Conservation (phyloP, 1,140 invertebrate genomes). For the Diabrotica virgifera region DNA sequence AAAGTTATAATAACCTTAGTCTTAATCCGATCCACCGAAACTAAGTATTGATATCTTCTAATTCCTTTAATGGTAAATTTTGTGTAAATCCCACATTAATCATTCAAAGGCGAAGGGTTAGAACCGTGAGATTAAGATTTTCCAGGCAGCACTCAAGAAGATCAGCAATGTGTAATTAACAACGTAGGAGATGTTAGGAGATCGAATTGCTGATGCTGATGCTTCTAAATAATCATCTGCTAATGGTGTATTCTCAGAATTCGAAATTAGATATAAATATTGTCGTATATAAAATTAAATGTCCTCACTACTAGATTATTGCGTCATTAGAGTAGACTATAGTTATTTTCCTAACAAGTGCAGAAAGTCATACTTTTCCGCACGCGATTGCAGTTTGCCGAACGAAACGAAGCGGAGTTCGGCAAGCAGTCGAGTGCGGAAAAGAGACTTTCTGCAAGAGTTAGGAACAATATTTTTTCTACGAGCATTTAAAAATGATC, state of each 20-base stretch:
- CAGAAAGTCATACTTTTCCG: no score
- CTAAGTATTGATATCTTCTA: slow-evolving; percentile 10
- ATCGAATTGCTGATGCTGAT: slow-evolving; percentile 7
- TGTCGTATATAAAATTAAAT: no score
- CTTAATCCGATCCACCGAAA: background rate
- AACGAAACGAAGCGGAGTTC: no score
- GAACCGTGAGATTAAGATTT: slow-evolving; percentile 21
- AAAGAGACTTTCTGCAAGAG: no score
- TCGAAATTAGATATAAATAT: background rate
- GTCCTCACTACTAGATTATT: no score
- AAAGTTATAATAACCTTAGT: slow-evolving; percentile 3
- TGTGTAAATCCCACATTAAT: slow-evolving; percentile 21
- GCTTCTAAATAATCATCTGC: slow-evolving; percentile 22
- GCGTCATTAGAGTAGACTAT: no score
- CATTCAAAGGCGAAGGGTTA: slow-evolving; percentile 19
- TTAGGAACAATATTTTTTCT: no score
- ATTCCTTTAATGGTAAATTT: slow-evolving; percentile 19
- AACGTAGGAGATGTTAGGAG: slow-evolving; percentile 13
- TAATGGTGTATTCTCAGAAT: slow-evolving; percentile 10
- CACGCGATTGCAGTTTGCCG: no score
- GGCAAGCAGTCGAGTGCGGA: no score
- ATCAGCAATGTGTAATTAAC: slow-evolving; percentile 23
- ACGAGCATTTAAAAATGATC: no score
- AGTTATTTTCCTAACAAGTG: no score
- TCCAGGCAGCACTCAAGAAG: slow-evolving; percentile 21